These are phyloP conservation scores for Seriola dumerili DNA, from an alignment of 2,113 vertebrate species.

Conservation along the genomic window DNA sequence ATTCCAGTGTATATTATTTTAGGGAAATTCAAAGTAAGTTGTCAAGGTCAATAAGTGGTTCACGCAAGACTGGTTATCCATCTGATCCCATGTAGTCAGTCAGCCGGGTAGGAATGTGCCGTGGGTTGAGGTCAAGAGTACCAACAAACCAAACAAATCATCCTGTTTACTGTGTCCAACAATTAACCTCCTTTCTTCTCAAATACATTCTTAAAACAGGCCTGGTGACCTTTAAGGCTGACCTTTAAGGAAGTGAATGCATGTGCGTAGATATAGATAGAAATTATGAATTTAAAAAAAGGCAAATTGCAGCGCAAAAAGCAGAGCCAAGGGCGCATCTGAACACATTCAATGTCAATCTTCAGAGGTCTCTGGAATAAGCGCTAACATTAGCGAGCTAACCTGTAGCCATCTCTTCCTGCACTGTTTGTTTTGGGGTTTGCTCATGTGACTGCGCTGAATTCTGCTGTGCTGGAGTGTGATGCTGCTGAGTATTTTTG, in stretches of 20 bases:
- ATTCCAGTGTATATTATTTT: neutral
- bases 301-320: neutral
- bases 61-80: neutral
- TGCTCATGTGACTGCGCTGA: too few relatives aligned
- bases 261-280: neutral
- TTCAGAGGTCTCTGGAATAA: too few relatives aligned
- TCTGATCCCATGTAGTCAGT: conserved; percentile 33
- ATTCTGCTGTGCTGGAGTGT: too few relatives aligned
- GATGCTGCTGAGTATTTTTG: too few relatives aligned
- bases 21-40: neutral
- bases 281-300: neutral
- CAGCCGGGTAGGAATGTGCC: conserved; percentile 62
- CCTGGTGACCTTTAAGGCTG: neutral
- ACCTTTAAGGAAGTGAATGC: conserved; percentile 10
- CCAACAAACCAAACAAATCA: conserved; percentile 51
- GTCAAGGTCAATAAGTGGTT: conserved; percentile 28
- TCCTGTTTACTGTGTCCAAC: conserved; percentile 60
- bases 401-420: too few relatives aligned
- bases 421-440: too few relatives aligned
- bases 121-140: conserved; percentile 67
- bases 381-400: too few relatives aligned
- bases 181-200: conserved; percentile 52
- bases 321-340: too few relatives aligned
- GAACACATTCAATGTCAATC: too few relatives aligned
- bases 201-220: conserved; percentile 48